phyloP scores from a whole-genome alignment of 2,113 vertebrate genomes.

The Macaca fascicularis region DNA sequence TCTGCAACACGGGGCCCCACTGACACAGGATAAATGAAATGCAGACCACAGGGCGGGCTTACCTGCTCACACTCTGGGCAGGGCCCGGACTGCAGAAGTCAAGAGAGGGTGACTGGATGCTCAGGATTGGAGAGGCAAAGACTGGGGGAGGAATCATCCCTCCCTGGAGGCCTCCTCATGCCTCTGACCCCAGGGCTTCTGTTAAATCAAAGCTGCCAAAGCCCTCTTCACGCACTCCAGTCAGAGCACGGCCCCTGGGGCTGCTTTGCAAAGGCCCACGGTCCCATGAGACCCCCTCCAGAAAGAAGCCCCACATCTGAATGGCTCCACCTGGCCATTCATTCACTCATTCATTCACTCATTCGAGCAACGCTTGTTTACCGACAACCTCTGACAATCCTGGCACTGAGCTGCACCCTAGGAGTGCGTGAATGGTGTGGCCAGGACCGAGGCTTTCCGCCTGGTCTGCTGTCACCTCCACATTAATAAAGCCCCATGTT shows the following conservation, averaged over 20 bases:
- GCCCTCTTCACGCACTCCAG: fast-evolving
- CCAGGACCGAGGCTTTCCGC: neutral
- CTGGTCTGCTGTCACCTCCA: neutral
- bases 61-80: neutral
- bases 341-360: neutral
- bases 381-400: neutral
- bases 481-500: fast-evolving
- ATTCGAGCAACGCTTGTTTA: fast-evolving
- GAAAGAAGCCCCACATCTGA: neutral
- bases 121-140: neutral
- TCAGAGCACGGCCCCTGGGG: neutral
- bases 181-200: fast-evolving
- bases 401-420: neutral
- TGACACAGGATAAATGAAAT: neutral
- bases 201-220: neutral
- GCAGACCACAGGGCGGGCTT: fast-evolving
- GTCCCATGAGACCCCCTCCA: neutral
- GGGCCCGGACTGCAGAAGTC: neutral
- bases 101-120: fast-evolving
- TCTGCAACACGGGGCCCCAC: neutral
- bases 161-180: neutral
- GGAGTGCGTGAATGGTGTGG: neutral
- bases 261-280: no score
- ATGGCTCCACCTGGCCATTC: neutral
- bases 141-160: neutral